Evolutionary conservation across 2,113 vertebrate species (phyloP), one percentile per base, ranked within the genome.

Genomic region (Lynx canadensis): DNA sequence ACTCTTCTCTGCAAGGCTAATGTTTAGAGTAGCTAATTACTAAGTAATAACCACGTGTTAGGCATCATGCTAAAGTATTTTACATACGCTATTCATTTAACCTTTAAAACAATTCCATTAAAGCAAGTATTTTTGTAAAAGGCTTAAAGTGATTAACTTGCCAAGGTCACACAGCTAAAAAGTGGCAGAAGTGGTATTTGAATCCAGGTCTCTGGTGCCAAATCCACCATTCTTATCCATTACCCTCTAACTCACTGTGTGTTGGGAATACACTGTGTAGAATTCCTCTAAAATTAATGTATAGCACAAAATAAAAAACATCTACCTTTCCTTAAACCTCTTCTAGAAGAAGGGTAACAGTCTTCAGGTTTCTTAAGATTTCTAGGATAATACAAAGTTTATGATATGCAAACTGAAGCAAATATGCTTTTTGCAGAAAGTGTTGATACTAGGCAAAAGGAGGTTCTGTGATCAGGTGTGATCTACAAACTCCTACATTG

Each of bases 341-440:
- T 92, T 86, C n/a, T 73, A 95, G 15, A 95, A 21, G 38, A 92
- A 90, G 31, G 29, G 21, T 36, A 95, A 84, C 16, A 94, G 63
- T 60, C 79, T 57, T n/a, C 38, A 80, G 89, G 63, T 82, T 92
- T 83, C 52, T 52, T 52, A 92, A 95, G 48, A 90, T 55, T 83
- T 79, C 41, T 50, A 78, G 21, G 41, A 36, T 41, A 63, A 80
- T 63, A 60, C 36, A 82, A 73, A 65, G 36, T 19, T 29, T 33
- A 52, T 23, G 25, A 81, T 14, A 85, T 3, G 3, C 55, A 69
- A 96, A 84, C 48, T 76, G 48, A 91, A 88, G 95, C 23, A 95
- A 74, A 78, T 9, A 48, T 41, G 80, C 13, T n/a, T 57, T 55
- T 66, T 76, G 13, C 41, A 68, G 87, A 50, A 33, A 91, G 68